Percentiles rank a stretch among this genome's conserved stretches.
Conservation (phyloP, 2,113 vertebrate species). For the Petromus typicus region DNA sequence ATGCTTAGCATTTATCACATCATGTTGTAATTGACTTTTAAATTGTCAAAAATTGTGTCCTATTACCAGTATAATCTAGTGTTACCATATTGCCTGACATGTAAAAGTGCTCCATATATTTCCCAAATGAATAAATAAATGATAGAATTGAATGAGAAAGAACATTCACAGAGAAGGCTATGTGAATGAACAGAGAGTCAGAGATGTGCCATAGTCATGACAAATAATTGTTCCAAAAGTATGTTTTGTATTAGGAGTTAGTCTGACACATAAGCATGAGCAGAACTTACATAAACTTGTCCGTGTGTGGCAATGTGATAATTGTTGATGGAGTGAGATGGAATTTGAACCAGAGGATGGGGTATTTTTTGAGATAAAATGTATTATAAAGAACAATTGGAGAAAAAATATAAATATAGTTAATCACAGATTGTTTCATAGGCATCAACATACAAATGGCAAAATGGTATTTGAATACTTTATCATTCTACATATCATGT, state of each 20-base stretch:
- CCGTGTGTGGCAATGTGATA: neutral
- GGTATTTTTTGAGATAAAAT: constrained; percentile 40
- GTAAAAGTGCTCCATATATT: neutral
- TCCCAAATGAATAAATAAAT: constrained; percentile 34
- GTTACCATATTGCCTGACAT: neutral
- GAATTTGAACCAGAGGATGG: constrained; percentile 41
- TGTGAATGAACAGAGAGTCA: neutral
- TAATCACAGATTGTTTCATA: constrained; percentile 67
- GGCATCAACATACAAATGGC: constrained; percentile 58
- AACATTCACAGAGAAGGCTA: neutral
- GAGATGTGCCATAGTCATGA: neutral
- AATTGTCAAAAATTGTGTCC: neutral
- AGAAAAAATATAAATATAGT: constrained; percentile 58
- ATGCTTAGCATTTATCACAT: neutral
- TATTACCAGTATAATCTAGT: neutral
- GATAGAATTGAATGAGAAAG: constrained; percentile 25
- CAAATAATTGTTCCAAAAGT: constrained; percentile 10
- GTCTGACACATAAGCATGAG: constrained; percentile 46
- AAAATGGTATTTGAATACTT: constrained; percentile 62
- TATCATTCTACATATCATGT: constrained; percentile 16
- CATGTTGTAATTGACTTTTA: neutral
- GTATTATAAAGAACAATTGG: constrained; percentile 59
- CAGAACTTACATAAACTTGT: constrained; percentile 7
- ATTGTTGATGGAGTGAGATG: neutral
- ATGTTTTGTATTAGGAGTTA: constrained; percentile 45